Percentiles rank a stretch among this genome's conserved stretches.
Evolutionary conservation across 2,888 invertebrate species (phyloP).

Genomic region (Camptogramma bilineatum): DNA sequence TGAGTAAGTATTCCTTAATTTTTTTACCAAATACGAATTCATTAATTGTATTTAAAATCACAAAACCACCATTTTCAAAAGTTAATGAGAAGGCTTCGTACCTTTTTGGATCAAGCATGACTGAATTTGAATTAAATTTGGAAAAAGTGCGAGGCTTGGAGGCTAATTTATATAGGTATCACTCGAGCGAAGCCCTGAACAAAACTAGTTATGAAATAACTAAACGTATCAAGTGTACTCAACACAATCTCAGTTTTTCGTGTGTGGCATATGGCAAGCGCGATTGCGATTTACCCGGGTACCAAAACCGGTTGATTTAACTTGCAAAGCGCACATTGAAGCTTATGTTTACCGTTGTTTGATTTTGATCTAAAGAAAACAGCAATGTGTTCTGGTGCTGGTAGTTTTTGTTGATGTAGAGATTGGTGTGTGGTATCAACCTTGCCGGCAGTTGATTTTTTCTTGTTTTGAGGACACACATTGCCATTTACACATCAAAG

Average conservation of each 20-base stretch:
- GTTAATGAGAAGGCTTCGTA: too few relatives aligned
- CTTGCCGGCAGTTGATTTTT: slow-evolving; percentile 62
- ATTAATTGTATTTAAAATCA: too few relatives aligned
- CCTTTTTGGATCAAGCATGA: too few relatives aligned
- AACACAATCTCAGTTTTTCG: slow-evolving; percentile 48
- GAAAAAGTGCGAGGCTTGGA: too few relatives aligned
- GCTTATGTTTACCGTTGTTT: neutral
- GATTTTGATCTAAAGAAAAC: slow-evolving; percentile 16
- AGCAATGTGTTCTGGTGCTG: slow-evolving; percentile 28
- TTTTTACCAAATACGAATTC: too few relatives aligned
- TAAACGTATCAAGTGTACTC: slow-evolving; percentile 31
- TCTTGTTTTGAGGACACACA: slow-evolving; percentile 67
- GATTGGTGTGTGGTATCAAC: slow-evolving; percentile 54
- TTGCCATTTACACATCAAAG: slow-evolving; percentile 69
- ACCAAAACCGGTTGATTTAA: slow-evolving; percentile 33
- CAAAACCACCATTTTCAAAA: too few relatives aligned
- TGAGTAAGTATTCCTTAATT: too few relatives aligned
- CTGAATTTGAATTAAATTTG: too few relatives aligned
- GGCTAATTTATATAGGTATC: neutral
- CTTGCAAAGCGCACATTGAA: slow-evolving; percentile 35
- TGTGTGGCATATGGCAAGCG: slow-evolving; percentile 61
- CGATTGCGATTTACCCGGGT: slow-evolving; percentile 34
- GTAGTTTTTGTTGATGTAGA: slow-evolving; percentile 20
- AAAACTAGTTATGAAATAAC: slow-evolving; percentile 25
- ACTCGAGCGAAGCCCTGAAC: neutral